A percentile compares a stretch with the other conserved stretches of the same genome.
These are phyloP conservation scores for Aleiodes leptofemur DNA, from an alignment of 2,888 invertebrate genomes.

Conservation along the genomic window DNA sequence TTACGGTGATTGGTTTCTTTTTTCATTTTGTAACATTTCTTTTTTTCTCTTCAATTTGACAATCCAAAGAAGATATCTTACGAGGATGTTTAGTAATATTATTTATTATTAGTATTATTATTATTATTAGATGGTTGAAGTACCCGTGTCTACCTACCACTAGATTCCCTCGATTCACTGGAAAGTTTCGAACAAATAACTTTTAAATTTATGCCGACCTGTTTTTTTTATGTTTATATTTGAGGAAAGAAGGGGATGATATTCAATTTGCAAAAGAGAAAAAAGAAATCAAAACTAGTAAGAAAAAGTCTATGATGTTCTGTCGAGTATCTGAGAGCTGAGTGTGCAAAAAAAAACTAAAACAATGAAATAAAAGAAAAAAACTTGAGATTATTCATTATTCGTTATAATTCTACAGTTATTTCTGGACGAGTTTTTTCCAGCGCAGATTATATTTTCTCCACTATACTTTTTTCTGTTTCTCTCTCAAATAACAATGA, in stretches of 20 bases:
- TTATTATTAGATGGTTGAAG: slow-evolving; percentile 53
- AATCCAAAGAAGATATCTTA: slow-evolving; percentile 64
- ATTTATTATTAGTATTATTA: slow-evolving; percentile 24
- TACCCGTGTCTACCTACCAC: slow-evolving; percentile 73
- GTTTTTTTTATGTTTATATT: slow-evolving; percentile 28
- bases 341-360: not conserved
- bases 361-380: not conserved
- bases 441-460: too few species aligned
- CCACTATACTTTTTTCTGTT: too few species aligned
- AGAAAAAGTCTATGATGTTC: too few species aligned
- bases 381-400: not conserved
- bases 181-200: slow-evolving; percentile 72
- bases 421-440: too few species aligned
- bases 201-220: slow-evolving; percentile 67
- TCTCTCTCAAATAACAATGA: too few species aligned
- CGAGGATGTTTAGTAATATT: slow-evolving; percentile 59
- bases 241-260: slow-evolving; percentile 10
- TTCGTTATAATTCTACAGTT: too few species aligned
- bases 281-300: not conserved
- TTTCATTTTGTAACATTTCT: slow-evolving; percentile 41
- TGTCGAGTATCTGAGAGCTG: not conserved
- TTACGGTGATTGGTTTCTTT: slow-evolving; percentile 56
- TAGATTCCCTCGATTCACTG: slow-evolving; percentile 74
- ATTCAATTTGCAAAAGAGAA: not conserved
- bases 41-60: slow-evolving; percentile 61